Conservation (phyloP, 2,113 vertebrate species). For the Probosciger aterrimus region DNA sequence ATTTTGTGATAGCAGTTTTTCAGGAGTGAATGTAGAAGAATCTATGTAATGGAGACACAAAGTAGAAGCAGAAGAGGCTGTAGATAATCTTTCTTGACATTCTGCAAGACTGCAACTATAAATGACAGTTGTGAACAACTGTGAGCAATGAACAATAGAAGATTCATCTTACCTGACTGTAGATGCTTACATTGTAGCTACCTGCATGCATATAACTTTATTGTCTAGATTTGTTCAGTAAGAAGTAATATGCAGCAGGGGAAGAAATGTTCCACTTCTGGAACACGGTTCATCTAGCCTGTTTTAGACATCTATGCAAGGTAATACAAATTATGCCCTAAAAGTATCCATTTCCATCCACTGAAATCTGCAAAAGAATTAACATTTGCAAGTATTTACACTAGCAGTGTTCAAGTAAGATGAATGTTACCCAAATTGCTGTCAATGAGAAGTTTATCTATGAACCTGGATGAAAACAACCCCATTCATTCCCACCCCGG, state of each 20-base stretch:
- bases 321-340: not conserved
- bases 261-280: not conserved
- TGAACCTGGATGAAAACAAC: not conserved
- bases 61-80: not conserved
- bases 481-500: not conserved
- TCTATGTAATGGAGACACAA: not conserved
- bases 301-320: not conserved
- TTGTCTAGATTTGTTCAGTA: not conserved
- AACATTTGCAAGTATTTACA: not conserved
- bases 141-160: not conserved
- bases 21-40: not conserved
- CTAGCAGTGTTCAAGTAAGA: not conserved
- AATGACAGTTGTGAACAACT: not conserved
- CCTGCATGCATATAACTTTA: not conserved
- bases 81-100: not conserved
- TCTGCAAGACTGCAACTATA: not conserved
- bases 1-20: not conserved
- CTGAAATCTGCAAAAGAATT: not conserved
- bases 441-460: not conserved
- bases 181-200: not conserved
- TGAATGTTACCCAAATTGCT: not conserved
- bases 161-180: not conserved
- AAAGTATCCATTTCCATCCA: not conserved
- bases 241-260: not conserved
- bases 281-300: not conserved